Evolutionary conservation across 2,888 invertebrate genomes (phyloP), one percentile per base, ranked within the genome.

Genomic region (Synanthedon formicaeformis): DNA sequence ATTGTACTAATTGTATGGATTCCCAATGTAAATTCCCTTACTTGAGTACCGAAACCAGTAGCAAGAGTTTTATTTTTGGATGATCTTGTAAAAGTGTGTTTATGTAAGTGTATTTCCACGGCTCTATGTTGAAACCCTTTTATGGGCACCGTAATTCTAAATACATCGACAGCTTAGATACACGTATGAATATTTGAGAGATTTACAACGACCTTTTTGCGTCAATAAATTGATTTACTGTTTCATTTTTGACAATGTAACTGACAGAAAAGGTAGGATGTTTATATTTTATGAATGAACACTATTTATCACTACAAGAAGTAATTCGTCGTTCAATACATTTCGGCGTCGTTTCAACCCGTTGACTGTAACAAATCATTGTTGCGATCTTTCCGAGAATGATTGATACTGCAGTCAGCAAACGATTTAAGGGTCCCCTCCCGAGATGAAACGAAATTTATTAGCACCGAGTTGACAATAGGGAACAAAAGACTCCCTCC

Each of bases 301-400:
- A 45, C 14, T 45, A 45, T 45, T 45, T 45, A 45, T 13, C 45
- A 45, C 12, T 49, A 14, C 18, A 49, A 16, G 60, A 60, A 65
- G 48, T 54, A 34, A 67, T 71, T 66, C 65, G 67, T 68, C 63
- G 59, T 65, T 70, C 67, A 67, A 74, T 74, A 73, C 62, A 67
- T 34, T 64, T 64, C 57, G 56, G 57, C 18, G 53, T 52, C 58
- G 65, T 64, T 61, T 61, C 66, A 66, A 60, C 64, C 62, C 71
- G 73, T 69, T 71, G 71, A 73, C 69, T 74, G 67, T 73, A 67
- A 80, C 75, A 76, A 80, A 81, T 80, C 76, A 73, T 71, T 69
- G 68, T 70, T 69, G 71, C 67, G 67, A 73, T 74, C 69, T 68
- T 60, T 61, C 59, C 57, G 63, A 61, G 69, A 73, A 78, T 76